Conservation (phyloP, 2,797 vertebrate genomes). For the Thaleichthys pacificus region DNA sequence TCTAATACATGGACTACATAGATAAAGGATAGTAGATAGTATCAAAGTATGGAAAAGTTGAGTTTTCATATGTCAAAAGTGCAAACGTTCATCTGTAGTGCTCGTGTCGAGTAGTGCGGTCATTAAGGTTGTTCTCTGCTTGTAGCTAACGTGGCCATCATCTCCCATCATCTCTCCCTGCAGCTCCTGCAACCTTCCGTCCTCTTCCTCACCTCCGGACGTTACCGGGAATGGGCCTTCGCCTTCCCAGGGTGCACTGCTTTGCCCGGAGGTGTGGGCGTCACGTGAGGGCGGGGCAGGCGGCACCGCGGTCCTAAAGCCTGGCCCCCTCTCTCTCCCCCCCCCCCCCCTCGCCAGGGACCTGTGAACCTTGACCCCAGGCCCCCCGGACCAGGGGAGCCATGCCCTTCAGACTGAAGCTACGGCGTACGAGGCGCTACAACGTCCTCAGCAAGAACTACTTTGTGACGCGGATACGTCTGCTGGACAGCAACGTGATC, state of each 20-base stretch:
- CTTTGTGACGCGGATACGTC: constrained; percentile 91
- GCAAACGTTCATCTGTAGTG: no score
- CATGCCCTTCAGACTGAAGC: constrained; percentile 95
- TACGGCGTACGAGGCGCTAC: constrained; percentile 91
- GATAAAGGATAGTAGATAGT: no score
- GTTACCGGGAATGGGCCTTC: constrained; percentile 84
- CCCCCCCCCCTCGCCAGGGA: not conserved
- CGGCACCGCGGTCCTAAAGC: constrained; percentile 65
- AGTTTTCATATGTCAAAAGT: no score
- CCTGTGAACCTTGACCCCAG: constrained; percentile 55
- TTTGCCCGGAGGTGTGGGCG: constrained; percentile 63
- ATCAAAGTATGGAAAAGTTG: no score
- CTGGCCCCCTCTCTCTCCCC: constrained; percentile 46
- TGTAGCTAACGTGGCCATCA: not conserved
- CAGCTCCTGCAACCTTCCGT: constrained; percentile 53
- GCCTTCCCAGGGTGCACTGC: constrained; percentile 68
- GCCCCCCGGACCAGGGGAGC: constrained; percentile 42
- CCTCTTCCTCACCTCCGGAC: constrained; percentile 50
- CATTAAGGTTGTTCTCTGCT: no score
- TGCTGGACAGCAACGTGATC: constrained; percentile 88
- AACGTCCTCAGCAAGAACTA: constrained; percentile 98
- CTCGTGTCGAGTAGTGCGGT: no score
- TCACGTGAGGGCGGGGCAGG: constrained; percentile 67
- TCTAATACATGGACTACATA: not conserved
- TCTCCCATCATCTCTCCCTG: constrained; percentile 39